Evolutionary conservation across 2,888 invertebrate genomes (phyloP).

Genomic region (Trissonchulus latispiculum): DNA sequence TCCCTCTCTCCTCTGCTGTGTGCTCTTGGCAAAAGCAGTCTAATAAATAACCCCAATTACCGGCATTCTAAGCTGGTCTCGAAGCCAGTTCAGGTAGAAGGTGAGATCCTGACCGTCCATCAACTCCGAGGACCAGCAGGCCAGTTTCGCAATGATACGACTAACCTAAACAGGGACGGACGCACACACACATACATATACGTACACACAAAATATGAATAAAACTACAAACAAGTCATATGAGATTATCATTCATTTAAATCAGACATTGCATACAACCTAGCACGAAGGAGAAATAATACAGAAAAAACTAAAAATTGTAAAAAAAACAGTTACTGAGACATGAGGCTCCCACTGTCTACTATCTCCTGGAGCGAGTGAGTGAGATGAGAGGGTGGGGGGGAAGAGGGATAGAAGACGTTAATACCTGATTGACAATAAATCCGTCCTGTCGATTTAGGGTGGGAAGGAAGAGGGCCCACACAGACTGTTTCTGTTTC

Average conservation of each 20-base stretch:
- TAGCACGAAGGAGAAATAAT: no score
- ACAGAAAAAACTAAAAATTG: no score
- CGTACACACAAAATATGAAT: no score
- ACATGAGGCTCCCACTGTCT: no score
- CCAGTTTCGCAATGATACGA: slow-evolving; percentile 90
- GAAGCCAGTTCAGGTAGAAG: slow-evolving; percentile 93
- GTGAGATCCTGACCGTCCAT: slow-evolving; percentile 94
- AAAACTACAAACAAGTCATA: no score
- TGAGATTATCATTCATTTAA: no score
- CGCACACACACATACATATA: no score
- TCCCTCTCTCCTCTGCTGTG: neutral
- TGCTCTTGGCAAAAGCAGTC: slow-evolving; percentile 2
- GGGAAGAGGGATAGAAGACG: no score
- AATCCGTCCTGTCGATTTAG: slow-evolving; percentile 91
- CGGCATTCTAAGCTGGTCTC: slow-evolving; percentile 80
- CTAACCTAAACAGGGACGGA: slow-evolving; percentile 63
- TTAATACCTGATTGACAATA: slow-evolving; percentile 94
- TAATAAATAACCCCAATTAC: slow-evolving; percentile 56
- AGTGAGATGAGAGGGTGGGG: no score
- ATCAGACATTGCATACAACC: no score
- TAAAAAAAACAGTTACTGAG: no score
- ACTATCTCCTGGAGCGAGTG: no score
- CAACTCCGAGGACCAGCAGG: slow-evolving; percentile 84
- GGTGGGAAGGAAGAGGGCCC: slow-evolving; percentile 87
- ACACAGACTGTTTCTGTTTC: slow-evolving; percentile 72